Evolutionary conservation across 2,797 vertebrate genomes (phyloP).

Genomic region (Lepilemur septentrionalis): DNA sequence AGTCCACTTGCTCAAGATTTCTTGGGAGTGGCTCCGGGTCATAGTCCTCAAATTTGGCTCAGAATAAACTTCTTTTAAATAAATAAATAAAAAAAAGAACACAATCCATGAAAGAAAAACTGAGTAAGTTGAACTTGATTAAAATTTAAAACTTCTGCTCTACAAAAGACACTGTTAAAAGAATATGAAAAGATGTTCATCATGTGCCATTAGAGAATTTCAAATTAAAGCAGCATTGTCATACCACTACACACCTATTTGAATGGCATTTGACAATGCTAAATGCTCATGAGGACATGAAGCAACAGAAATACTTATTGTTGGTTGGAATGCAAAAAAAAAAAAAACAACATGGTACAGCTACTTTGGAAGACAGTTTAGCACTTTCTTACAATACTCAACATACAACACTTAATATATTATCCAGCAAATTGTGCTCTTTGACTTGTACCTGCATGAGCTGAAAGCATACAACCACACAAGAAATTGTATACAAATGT

Average conservation of each 20-base stretch:
- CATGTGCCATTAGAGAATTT: background rate
- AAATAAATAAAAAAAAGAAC: background rate
- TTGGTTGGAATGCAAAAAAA: background rate
- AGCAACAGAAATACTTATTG: background rate
- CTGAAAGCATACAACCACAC: background rate
- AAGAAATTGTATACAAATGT: background rate
- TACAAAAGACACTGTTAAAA: background rate
- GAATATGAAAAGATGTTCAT: background rate
- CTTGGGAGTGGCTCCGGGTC: too few relatives aligned
- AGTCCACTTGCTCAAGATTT: too few relatives aligned
- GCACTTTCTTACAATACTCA: background rate
- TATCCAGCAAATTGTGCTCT: background rate
- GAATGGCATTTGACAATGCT: background rate
- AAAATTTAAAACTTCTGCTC: background rate
- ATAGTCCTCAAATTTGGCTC: too few relatives aligned
- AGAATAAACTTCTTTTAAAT: too few relatives aligned
- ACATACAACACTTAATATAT: background rate
- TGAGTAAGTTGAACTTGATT: background rate
- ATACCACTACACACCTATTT: background rate
- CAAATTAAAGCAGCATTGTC: background rate
- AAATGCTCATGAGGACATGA: background rate
- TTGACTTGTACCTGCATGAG: background rate
- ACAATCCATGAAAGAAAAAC: background rate
- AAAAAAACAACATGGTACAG: background rate
- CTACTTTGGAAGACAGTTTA: background rate